These are phyloP conservation scores for Grapholita molesta DNA, from an alignment of 1,140 invertebrate genomes.

Conservation along the genomic window DNA sequence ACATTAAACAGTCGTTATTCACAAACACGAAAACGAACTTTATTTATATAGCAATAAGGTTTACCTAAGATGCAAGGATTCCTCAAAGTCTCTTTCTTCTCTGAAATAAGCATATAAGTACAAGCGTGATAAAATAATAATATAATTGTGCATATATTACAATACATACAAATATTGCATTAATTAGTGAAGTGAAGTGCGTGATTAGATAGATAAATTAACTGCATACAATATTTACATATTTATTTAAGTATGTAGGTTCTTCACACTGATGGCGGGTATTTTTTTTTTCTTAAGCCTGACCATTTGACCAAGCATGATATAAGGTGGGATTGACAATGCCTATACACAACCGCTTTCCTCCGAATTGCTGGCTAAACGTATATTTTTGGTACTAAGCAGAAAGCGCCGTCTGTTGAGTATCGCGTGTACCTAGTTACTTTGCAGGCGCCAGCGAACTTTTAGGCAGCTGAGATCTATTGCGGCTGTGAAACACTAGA, in stretches of 20 bases:
- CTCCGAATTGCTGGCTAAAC: too few species aligned
- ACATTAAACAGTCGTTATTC: conserved; percentile 44
- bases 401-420: too few species aligned
- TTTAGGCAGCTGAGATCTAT: too few species aligned
- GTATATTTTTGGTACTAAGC: too few species aligned
- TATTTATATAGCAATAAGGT: conserved; percentile 17
- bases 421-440: too few species aligned
- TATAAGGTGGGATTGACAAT: too few species aligned
- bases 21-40: conserved; percentile 17
- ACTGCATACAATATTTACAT: neutral
- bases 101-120: neutral
- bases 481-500: too few species aligned
- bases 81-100: neutral
- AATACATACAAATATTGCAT: neutral
- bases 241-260: neutral
- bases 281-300: too few species aligned
- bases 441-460: too few species aligned
- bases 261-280: too few species aligned
- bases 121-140: conserved; percentile 20
- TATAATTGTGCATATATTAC: conserved; percentile 38
- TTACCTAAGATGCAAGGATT: conserved; percentile 1
- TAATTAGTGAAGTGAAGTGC: neutral
- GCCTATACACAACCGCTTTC: too few species aligned
- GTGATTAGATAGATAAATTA: neutral
- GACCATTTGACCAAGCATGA: too few species aligned